Conservation (phyloP, 1,140 invertebrate species). For the Oreohelix idahoensis region DNA sequence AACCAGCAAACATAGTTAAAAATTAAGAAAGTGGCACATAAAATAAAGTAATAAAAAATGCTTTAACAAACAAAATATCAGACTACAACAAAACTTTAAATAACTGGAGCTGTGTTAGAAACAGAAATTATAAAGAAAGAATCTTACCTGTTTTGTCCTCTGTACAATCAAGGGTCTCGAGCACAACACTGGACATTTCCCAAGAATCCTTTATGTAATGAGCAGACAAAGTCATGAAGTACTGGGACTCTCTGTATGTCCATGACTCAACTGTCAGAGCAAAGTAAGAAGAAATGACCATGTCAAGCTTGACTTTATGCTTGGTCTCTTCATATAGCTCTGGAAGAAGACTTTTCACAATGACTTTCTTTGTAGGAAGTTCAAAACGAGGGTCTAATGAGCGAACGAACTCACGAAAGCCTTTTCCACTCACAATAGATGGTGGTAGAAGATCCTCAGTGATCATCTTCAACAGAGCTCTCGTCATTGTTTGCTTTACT, state of each 20-base stretch:
- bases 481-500: constrained; percentile 23
- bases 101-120: neutral
- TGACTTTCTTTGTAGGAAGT: constrained; percentile 29
- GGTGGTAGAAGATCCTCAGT: constrained; percentile 11
- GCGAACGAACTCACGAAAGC: constrained; percentile 28
- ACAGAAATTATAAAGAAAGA: neutral
- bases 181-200: constrained; percentile 33
- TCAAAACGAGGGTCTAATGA: constrained; percentile 25
- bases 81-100: neutral
- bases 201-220: constrained; percentile 38
- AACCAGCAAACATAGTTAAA: too few relatives aligned
- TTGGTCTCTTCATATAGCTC: constrained; percentile 36
- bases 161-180: constrained; percentile 37
- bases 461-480: constrained; percentile 29
- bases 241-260: constrained; percentile 21
- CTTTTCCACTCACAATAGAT: constrained; percentile 20
- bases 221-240: constrained; percentile 25
- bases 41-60: too few relatives aligned
- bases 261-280: constrained; percentile 32
- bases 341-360: constrained; percentile 16
- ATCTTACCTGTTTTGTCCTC: constrained; percentile 32
- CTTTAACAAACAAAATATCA: too few relatives aligned
- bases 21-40: too few relatives aligned
- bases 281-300: constrained; percentile 36
- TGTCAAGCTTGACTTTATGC: constrained; percentile 34